Evolutionary conservation across 2,888 invertebrate genomes (phyloP), one percentile per base, ranked within the genome.

Genomic region (Drosophila nr. perissopoda): DNA sequence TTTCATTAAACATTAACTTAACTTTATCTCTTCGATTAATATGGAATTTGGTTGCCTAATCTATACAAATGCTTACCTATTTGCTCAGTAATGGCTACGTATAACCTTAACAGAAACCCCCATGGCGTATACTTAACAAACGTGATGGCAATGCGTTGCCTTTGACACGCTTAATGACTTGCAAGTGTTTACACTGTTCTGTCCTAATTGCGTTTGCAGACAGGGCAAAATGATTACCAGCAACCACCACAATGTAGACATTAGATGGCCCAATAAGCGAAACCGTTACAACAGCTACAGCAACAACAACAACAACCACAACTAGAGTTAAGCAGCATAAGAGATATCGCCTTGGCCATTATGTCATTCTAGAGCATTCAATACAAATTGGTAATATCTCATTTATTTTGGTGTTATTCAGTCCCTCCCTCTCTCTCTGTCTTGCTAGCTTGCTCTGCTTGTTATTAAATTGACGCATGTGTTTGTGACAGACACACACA

Each of bases 331-430:
- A 48, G 29, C 56, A 48, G 49, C 13, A 36, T 70, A 11, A 40
- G 18, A 40, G 63, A 46, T 58, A 69, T 65, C 73, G 63, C 38
- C 52, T 63, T 64, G 66, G 49, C 81, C 78, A 90, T 90, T 86
- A 85, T 90, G 81, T 81, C 84, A 78, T 87, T 76, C 67, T 18
- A 71, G 56, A 88, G 74, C 74, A 88, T 89, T 90, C 74, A 84
- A 87, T 84, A 86, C 79, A 84, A 86, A 86, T 86, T 89, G 91
- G 76, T 90, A 84, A 88, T 86, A 89, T 88, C 88, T 86, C 77
- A 86, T 88, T 86, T 84, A 89, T 89, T 81, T 87, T 64, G 70
- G 66, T 67, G 58, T 62, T 63, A 16, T 42, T 42, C 31, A 49
- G 27, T 49, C 46, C 53, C 52, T 58, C 40, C 61, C 60, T 69